phyloP scores from a whole-genome alignment of 2,888 invertebrate genomes.

The Boloria selene region DNA sequence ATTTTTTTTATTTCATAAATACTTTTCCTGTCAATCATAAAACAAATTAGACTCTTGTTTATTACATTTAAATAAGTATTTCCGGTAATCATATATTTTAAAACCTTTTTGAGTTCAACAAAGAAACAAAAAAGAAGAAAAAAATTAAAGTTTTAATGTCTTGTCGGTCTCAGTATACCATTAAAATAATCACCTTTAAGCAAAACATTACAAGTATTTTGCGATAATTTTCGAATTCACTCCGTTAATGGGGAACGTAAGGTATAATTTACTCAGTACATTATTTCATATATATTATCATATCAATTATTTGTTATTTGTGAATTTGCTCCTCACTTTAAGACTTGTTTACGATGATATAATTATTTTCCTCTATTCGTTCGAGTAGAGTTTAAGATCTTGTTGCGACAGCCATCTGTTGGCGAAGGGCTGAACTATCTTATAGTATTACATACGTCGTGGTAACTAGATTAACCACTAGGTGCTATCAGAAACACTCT shows the following conservation, averaged over 20 bases:
- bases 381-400: too few species aligned
- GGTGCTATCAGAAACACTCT: too few species aligned
- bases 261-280: background rate
- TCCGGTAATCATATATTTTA: conserved; percentile 2
- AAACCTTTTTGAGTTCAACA: background rate
- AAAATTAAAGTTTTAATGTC: conserved; percentile 7
- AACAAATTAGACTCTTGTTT: conserved; percentile 11
- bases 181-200: conserved; percentile 13
- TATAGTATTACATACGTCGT: conserved; percentile 2
- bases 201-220: background rate
- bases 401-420: conserved; percentile 26
- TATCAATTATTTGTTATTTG: background rate
- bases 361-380: too few species aligned
- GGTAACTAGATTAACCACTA: background rate
- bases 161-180: background rate
- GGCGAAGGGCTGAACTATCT: conserved; percentile 1
- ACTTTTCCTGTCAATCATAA: conserved; percentile 26
- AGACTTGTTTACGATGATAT: too few species aligned
- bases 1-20: background rate
- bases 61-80: conserved; percentile 14
- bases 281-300: too few species aligned
- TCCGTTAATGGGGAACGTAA: background rate
- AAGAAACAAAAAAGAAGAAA: background rate
- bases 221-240: background rate
- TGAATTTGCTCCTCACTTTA: too few species aligned